phyloP scores from a whole-genome alignment of 2,888 invertebrate genomes.

The Troides helena region DNA sequence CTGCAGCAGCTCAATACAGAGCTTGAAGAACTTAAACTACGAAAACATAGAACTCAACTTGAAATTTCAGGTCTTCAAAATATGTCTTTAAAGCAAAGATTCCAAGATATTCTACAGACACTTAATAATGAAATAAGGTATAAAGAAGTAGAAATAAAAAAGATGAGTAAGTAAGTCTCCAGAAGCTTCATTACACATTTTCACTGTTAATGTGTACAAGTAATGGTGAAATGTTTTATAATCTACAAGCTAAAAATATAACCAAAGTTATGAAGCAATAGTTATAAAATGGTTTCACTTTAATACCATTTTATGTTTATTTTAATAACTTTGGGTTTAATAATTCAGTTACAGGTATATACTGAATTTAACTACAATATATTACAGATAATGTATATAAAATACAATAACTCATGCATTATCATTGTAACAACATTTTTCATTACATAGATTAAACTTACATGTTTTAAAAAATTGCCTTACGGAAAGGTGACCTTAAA shows the following conservation, averaged over 20 bases:
- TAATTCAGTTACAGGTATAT: too few relatives aligned
- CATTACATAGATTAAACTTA: background rate
- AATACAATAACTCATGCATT: too few relatives aligned
- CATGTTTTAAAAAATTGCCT: background rate
- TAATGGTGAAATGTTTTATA: background rate
- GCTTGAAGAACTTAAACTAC: slow-evolving; percentile 84
- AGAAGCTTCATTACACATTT: background rate
- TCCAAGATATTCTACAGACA: slow-evolving; percentile 87
- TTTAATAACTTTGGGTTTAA: background rate
- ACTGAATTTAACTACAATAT: too few relatives aligned
- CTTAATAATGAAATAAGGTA: slow-evolving; percentile 86
- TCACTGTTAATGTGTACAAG: background rate
- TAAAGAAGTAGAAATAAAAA: slow-evolving; percentile 80
- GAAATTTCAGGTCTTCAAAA: slow-evolving; percentile 90
- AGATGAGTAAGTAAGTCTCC: slow-evolving; percentile 5
- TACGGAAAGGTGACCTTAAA: background rate
- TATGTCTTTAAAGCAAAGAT: slow-evolving; percentile 86
- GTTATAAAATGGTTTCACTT: background rate
- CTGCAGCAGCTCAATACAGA: slow-evolving; percentile 84
- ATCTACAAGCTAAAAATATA: background rate
- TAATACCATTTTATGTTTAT: background rate
- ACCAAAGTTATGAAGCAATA: background rate
- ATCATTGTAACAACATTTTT: background rate
- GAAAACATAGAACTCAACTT: slow-evolving; percentile 86
- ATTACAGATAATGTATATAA: too few relatives aligned